phyloP scores from a whole-genome alignment of 1,140 invertebrate species.

The Reticulitermes speratus region DNA sequence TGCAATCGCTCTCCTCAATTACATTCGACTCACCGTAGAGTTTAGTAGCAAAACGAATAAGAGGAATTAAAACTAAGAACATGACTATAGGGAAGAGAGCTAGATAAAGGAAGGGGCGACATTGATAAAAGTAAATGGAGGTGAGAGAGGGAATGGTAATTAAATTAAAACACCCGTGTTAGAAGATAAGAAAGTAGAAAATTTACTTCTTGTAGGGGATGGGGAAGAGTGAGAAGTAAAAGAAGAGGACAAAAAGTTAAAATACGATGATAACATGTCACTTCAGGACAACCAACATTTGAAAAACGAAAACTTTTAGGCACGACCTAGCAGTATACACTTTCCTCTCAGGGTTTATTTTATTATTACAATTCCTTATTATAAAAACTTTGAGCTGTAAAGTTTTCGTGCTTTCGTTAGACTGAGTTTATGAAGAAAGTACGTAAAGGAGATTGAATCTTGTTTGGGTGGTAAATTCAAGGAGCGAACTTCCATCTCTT shows the following conservation, averaged over 20 bases:
- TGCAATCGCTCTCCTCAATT: not conserved
- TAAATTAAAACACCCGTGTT: conserved; percentile 9
- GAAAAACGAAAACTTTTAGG: conserved; percentile 19
- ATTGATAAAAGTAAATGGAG: conserved; percentile 1
- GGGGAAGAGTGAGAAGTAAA: not conserved
- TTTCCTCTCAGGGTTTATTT: conserved; percentile 19
- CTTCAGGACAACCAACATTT: conserved; percentile 10
- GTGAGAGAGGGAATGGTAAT: not conserved
- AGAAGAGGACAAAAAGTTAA: not conserved
- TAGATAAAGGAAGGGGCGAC: not conserved
- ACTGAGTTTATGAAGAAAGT: conserved; percentile 12
- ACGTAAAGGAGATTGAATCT: conserved; percentile 18
- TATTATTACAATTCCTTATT: conserved; percentile 18
- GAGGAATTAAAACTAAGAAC: not conserved
- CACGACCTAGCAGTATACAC: conserved; percentile 5
- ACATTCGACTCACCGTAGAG: not conserved
- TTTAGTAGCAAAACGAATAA: not conserved
- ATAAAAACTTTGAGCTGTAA: conserved; percentile 19
- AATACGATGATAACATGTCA: conserved; percentile 13
- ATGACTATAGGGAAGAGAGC: not conserved
- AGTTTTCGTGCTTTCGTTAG: not conserved
- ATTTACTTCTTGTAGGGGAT: not conserved
- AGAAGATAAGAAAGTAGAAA: not conserved
- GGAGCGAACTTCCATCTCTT: not conserved
- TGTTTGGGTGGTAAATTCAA: not conserved